These are phyloP conservation scores for Amia ocellicauda DNA, from an alignment of 2,113 vertebrate genomes.

Conservation along the genomic window DNA sequence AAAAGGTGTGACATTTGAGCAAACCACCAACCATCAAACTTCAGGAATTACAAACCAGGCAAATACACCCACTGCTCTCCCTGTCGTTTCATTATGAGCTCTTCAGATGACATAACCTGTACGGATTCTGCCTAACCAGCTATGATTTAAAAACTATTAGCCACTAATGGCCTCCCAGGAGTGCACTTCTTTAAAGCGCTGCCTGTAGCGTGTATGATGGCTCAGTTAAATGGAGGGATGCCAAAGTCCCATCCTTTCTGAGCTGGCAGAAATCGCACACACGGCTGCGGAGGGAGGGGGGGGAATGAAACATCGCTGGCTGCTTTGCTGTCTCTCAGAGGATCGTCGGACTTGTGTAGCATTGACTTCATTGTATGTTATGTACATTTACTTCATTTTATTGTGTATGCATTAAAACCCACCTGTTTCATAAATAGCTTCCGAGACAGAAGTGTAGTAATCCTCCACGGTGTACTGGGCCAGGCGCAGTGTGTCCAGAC, in stretches of 20 bases:
- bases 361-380: background rate
- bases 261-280: background rate
- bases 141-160: too few species aligned
- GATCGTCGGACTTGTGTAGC: background rate
- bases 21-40: too few species aligned
- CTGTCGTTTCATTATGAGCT: too few species aligned
- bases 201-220: background rate
- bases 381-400: background rate
- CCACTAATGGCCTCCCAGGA: too few species aligned
- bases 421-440: slow-evolving; percentile 88
- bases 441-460: slow-evolving; percentile 81
- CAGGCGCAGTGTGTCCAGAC: slow-evolving; percentile 74
- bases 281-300: background rate
- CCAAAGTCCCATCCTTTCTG: background rate
- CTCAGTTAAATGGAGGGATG: background rate
- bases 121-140: too few species aligned
- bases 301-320: background rate
- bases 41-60: too few species aligned
- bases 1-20: too few species aligned
- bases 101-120: too few species aligned
- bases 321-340: background rate
- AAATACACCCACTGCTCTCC: too few species aligned
- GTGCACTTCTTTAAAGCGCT: background rate
- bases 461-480: slow-evolving; percentile 87
- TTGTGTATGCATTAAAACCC: slow-evolving; percentile 17